Conservation (phyloP, 64 coral and sea anemone genomes). For the Porites australiensis region DNA sequence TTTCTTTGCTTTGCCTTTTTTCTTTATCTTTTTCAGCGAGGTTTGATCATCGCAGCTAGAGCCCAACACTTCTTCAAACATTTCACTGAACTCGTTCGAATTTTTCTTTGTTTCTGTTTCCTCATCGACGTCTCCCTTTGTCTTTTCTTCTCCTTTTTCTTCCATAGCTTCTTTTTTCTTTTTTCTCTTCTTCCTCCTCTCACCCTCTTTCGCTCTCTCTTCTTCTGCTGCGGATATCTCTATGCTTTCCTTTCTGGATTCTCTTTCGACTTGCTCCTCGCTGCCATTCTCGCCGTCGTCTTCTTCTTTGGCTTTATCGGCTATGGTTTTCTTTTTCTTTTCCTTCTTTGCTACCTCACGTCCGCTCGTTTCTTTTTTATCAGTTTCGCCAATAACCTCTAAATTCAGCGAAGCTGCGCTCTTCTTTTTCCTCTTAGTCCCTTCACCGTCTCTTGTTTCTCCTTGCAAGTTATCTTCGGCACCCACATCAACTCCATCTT, state of each 20-base stretch:
- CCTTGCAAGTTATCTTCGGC: background rate
- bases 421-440: background rate
- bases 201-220: background rate
- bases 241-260: background rate
- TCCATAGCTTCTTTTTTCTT: background rate
- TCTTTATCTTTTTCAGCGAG: background rate
- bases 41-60: background rate
- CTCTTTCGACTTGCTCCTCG: background rate
- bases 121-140: background rate
- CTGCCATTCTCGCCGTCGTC: background rate
- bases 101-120: background rate
- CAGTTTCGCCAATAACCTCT: background rate
- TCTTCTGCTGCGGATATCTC: too few species aligned
- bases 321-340: background rate
- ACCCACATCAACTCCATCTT: too few species aligned
- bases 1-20: slow-evolving; percentile 26
- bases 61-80: background rate
- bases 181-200: background rate
- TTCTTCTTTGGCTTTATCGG: background rate
- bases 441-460: background rate
- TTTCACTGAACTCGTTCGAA: background rate
- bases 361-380: background rate
- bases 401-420: too few species aligned
- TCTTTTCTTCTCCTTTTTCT: background rate
- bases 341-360: background rate